A percentile compares a stretch with the other conserved stretches of the same genome.
Evolutionary conservation across 2,113 vertebrate genomes (phyloP).

Genomic region (Etheostoma cragini): DNA sequence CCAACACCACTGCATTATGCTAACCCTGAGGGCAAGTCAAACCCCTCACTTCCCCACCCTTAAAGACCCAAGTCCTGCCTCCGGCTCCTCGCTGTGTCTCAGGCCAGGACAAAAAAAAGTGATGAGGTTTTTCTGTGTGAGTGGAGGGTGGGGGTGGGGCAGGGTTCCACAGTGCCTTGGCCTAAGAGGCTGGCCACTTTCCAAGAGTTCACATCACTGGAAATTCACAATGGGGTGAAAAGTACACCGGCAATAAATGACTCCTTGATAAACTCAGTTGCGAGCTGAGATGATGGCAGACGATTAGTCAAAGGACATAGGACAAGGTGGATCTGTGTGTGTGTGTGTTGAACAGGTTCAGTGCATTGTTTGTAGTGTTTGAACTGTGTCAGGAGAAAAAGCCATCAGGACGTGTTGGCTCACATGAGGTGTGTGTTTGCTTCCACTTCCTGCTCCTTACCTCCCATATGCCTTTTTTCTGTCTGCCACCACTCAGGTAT

Average conservation of each 20-base stretch:
- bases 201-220: slow-evolving; percentile 64
- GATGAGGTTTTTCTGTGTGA: slow-evolving; percentile 35
- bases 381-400: slow-evolving; percentile 14
- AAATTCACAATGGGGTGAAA: slow-evolving; percentile 72
- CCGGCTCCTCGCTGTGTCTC: slow-evolving; percentile 42
- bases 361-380: slow-evolving; percentile 23
- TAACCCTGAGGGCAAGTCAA: slow-evolving; percentile 51
- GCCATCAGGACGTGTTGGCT: slow-evolving; percentile 16
- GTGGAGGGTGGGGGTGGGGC: background rate
- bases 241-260: slow-evolving; percentile 64
- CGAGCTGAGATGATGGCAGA: slow-evolving; percentile 18
- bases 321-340: background rate
- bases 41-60: slow-evolving; percentile 44
- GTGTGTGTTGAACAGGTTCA: background rate
- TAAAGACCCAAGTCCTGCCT: slow-evolving; percentile 31
- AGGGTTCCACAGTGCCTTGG: background rate
- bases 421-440: slow-evolving; percentile 20
- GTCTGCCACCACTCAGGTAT: slow-evolving; percentile 41
- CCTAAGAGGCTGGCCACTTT: slow-evolving; percentile 56
- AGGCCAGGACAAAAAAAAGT: slow-evolving; percentile 30
- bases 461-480: slow-evolving; percentile 30
- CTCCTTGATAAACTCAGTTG: slow-evolving; percentile 49
- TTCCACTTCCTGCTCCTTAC: slow-evolving; percentile 48
- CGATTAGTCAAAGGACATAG: slow-evolving; percentile 34
- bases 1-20: slow-evolving; percentile 33